Percentiles rank a stretch among this genome's conserved stretches.
Evolutionary conservation across 2,113 vertebrate genomes (phyloP).

Genomic region (Microtus richardsoni): DNA sequence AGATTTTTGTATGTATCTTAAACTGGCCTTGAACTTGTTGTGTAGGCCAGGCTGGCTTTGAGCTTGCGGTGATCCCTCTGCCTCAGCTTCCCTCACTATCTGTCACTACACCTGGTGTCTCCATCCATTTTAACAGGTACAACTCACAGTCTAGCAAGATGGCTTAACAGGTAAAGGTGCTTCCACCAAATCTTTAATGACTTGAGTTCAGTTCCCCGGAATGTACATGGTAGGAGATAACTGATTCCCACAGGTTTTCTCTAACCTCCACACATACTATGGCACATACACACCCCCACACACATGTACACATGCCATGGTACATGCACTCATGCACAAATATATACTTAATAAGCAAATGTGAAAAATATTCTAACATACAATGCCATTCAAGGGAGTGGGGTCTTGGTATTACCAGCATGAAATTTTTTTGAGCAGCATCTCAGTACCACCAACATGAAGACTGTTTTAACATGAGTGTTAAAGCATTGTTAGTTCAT

Average conservation of each 20-base stretch:
- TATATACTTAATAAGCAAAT: background rate
- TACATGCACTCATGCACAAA: background rate
- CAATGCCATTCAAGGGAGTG: background rate
- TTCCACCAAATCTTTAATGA: background rate
- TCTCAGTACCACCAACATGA: background rate
- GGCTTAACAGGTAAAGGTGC: background rate
- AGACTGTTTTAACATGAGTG: background rate
- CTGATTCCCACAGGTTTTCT: background rate
- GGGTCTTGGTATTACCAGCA: background rate
- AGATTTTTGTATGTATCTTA: background rate
- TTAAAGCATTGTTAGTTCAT: background rate
- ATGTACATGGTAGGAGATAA: background rate
- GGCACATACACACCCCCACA: background rate
- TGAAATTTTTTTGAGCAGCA: background rate
- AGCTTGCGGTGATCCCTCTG: background rate
- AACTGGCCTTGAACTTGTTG: background rate
- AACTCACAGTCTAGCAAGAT: background rate
- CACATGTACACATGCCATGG: background rate
- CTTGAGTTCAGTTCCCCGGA: background rate
- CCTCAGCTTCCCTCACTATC: background rate
- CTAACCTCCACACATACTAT: background rate
- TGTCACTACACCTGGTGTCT: background rate
- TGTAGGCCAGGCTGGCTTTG: background rate
- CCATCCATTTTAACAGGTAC: background rate
- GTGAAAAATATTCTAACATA: background rate